Evolutionary conservation across 1,140 invertebrate genomes (phyloP), one percentile per base, ranked within the genome.

Genomic region (Vollenhovia emeryi): DNA sequence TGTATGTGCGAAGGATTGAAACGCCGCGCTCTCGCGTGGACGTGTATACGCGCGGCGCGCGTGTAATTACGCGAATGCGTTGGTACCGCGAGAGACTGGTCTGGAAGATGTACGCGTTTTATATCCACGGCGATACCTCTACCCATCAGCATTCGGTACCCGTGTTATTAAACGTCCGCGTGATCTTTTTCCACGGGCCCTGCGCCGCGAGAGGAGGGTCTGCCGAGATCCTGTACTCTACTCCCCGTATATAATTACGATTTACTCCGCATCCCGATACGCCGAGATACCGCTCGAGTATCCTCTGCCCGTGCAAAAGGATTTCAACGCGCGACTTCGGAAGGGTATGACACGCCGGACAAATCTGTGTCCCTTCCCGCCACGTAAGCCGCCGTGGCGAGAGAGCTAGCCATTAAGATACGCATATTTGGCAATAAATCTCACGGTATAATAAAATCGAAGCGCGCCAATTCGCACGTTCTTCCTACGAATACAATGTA

Each of bases 181-280:
- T 84, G 73, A 80, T 71, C 87, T 91, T 91, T 91, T 91, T 91
- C 84, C 78, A 78, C 62, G 74, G 82, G 78, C 64, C 64, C 76
- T 62, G 45, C 80, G 86, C 73, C 82, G 87, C 74, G 86, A 85
- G 86, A 88, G 87, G 87, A 75, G 86, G 86, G 83, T 75, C 87
- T 82, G 76, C 64, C 89, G 86, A n/a, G n/a, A 86, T 86, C 75
- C 64, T 76, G 60, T 75, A 86, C 84, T n/a, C n/a, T 84, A 87
- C 88, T 91, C 86, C 74, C 62, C 86, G 89, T 90, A 83, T 92
- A 87, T 90, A 91, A 92, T 91, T 91, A 90, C 91, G 74, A 92
- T 88, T 92, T 90, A 91, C 89, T 87, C 82, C 90, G 90, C 80
- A 84, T 87, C 89, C 85, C 88, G 76, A 89, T 88, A 82, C 84